Base-by-base conservation (phyloP, 2,888 invertebrate species). In the Seira ritae region DNA sequence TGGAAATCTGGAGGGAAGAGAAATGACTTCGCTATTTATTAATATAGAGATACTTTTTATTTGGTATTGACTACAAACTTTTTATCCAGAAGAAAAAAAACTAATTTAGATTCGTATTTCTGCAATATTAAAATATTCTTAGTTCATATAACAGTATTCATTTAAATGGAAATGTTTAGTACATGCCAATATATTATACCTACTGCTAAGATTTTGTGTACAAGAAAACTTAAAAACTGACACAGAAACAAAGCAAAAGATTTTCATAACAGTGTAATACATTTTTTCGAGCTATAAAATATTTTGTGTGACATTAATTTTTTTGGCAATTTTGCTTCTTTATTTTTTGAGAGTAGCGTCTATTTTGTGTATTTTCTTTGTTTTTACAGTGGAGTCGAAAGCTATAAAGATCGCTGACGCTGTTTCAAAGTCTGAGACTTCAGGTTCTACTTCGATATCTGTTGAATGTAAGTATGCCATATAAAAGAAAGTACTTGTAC, bases 381-480 rank as follows among this genome's bases (percentile, higher is more conserved):
- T 84, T 86, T 78, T 87, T 87, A 81, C 87, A 87, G 87, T 85
- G 85, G 85, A 87, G 74, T 85, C 87, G 70, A 84, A 82, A 82
- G 82, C 85, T 82, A 84, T 50, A 76, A 85, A 85, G 81, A 84
- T 76, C 70, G 78, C 78, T 81, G 85, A 82, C 69, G 76, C 68
- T 83, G 77, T 81, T 78, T 75, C 82, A 55, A 69, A 81, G 65
- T 76, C 76, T 72, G 82, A 69, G 78, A 72, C 77, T 73, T 73
- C 73, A 77, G 68, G 73, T 78, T 67, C 72, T 68, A 42, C 70
- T 83, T 72, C 81, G 76, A 76, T 76, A 60, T 75, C 72, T 76
- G 42, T 81, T 81, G 81, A 81, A 76, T 81, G 81, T 81, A 81
- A 81, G 81, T 80, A 75, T 17, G 22, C 31, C 31, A 31, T 31